Base-by-base conservation (phyloP, 2,797 vertebrate species). In the Lagothrix lagotricha region DNA sequence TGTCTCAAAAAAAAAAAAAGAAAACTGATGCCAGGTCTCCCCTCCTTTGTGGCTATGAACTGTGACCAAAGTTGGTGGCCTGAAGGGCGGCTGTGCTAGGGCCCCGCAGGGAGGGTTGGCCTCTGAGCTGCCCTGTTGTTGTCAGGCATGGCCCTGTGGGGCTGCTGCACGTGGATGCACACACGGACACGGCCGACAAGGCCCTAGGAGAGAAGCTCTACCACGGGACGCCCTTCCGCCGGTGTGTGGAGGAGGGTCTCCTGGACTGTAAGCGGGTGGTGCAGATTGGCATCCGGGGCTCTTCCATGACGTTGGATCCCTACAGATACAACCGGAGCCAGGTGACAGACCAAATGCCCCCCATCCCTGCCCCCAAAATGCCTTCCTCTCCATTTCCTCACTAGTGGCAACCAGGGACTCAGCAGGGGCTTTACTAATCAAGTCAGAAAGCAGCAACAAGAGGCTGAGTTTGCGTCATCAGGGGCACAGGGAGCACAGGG, bases 111-210 rank as follows among this genome's bases (percentile, higher is more conserved):
- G 54, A 82, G 36, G 64, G 46, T 6, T 85, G 88, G 89, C 76
- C 54, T 52, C 92, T 97, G 90, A 97, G 58, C 75, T 19, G 54
- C 44, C 41, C 41, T 54, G 41, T 73, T 39, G 12, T 84, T 77
- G 0, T 30, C 97, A 99, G 99, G 95, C 96, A 99, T 0, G 99
- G 99, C 5, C 99, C 99, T 0, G 97, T 99, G 97, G 99, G 99
- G 4, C 98, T 99, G 97, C 97, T 99, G 94, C 99, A 99, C 0
- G 99, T 99, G 95, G 99, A 99, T 0, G 99, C 99, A 46, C 99
- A 99, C 95, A 98, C 98, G 0, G 99, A 99, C 98, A 99, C 99
- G 0, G 98, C 98, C 0, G 99, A 99, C 82, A 36, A 82, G 17
- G 97, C 98, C 1, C 97, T 99, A 92, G 99, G 99, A 30, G 99